These are phyloP conservation scores for Eristalis intricaria DNA, from an alignment of 2,888 invertebrate species.

Conservation along the genomic window DNA sequence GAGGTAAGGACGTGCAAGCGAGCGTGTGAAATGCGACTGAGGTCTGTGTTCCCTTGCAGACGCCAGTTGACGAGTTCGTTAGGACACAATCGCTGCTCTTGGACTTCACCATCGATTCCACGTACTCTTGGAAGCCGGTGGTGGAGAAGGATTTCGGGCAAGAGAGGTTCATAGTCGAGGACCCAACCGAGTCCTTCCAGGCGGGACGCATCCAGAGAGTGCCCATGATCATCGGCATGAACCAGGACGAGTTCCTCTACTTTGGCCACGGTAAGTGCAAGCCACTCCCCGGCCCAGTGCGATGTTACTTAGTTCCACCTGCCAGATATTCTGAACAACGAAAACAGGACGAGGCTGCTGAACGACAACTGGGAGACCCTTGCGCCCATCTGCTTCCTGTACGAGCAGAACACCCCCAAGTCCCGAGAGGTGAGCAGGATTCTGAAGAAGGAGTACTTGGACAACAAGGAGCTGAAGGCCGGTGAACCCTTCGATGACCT, in stretches of 20 bases:
- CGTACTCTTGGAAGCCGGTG: slow-evolving; percentile 84
- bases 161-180: slow-evolving; percentile 84
- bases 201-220: slow-evolving; percentile 84
- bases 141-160: slow-evolving; percentile 86
- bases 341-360: slow-evolving; percentile 77
- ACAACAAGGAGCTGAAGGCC: slow-evolving; percentile 54
- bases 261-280: slow-evolving; percentile 81
- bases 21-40: neutral
- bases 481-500: slow-evolving; percentile 68
- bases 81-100: slow-evolving; percentile 76
- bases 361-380: slow-evolving; percentile 75
- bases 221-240: slow-evolving; percentile 85
- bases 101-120: slow-evolving; percentile 76
- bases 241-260: slow-evolving; percentile 85
- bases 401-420: slow-evolving; percentile 77
- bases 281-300: neutral
- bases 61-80: slow-evolving; percentile 76
- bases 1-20: slow-evolving; percentile 76
- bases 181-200: slow-evolving; percentile 83
- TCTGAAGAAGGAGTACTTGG: slow-evolving; percentile 74
- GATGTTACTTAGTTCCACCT: neutral
- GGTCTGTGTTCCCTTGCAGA: slow-evolving; percentile 48
- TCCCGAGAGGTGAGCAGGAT: slow-evolving; percentile 76
- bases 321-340: slow-evolving; percentile 83
- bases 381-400: slow-evolving; percentile 79